Conservation (phyloP, 2,888 invertebrate species). For the Leuctra nigra region DNA sequence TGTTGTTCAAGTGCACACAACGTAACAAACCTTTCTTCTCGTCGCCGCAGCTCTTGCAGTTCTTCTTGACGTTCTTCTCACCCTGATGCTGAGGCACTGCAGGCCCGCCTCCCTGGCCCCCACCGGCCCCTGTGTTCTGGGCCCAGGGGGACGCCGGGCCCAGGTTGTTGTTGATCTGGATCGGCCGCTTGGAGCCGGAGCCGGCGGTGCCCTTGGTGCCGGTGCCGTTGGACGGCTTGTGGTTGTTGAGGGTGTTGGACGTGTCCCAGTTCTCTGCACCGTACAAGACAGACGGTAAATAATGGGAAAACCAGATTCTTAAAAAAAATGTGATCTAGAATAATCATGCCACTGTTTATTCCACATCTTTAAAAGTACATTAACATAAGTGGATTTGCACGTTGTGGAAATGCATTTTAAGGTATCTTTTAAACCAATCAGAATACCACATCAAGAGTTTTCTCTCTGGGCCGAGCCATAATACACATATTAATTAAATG, state of each 20-base stretch:
- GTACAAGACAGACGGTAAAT: slow-evolving; percentile 1
- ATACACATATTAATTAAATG: too few species aligned
- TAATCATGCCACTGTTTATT: too few species aligned
- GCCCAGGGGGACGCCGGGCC: slow-evolving; percentile 30
- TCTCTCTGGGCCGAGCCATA: too few species aligned
- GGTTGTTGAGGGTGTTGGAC: slow-evolving; percentile 30
- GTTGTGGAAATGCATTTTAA: too few species aligned
- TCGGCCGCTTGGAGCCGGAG: slow-evolving; percentile 36
- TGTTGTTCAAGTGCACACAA: too few species aligned
- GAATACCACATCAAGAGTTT: too few species aligned
- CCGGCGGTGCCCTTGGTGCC: slow-evolving; percentile 23
- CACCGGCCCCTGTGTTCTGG: slow-evolving; percentile 4
- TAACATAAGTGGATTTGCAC: too few species aligned
- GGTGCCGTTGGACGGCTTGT: slow-evolving; percentile 41
- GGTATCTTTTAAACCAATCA: too few species aligned
- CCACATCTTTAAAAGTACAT: too few species aligned
- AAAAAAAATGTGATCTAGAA: too few species aligned
- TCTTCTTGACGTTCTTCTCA: slow-evolving; percentile 28
- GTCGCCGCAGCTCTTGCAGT: slow-evolving; percentile 26
- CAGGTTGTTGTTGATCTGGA: slow-evolving; percentile 34
- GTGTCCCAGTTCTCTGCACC: slow-evolving; percentile 22
- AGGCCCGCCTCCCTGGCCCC: slow-evolving; percentile 2
- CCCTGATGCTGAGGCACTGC: slow-evolving; percentile 11
- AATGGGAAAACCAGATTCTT: too few species aligned
- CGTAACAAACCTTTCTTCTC: slow-evolving; percentile 27